Base-by-base conservation (phyloP, 2,888 invertebrate genomes). In the Griposia aprilina region DNA sequence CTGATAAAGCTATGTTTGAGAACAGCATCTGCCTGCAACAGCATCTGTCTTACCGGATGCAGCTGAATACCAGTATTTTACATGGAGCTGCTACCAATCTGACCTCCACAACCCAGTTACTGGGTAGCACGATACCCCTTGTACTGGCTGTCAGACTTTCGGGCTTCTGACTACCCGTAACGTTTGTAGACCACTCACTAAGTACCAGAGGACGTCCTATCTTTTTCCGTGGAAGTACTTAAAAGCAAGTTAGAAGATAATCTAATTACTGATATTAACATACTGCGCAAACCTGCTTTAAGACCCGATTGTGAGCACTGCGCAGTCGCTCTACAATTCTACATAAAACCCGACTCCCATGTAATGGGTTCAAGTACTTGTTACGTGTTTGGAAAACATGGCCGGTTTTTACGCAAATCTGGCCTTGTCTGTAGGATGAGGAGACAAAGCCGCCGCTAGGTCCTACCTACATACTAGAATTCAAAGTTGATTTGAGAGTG, bases 271-370 rank as follows among this genome's bases (percentile, higher is more conserved):
- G 30, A 80, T 80, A 80, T 48, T 52, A 80, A 59, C 30, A 45
- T 26, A 78, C 36, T 26, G 70, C 36, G 55, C 15, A 36, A 70
- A 78, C 78, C 55, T 55, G 78, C 36, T 20, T 13, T 10, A 17
- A 23, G 36, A 30, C n/a, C 17, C 26, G 63, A 75, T 23, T 50
- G 48, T 36, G 3, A 41, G 13, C 23, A 55, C 10, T 36, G 20
- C 26, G n/a, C 45, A 52, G 36, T 36, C 48, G 81, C 15, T 79
- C 81, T 66, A 79, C 36, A 26, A 74, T 11, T 79, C 81, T 66
- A 79, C 36, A 26, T 79, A 74, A 81, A 79, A 79, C 81, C 52
- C 60, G 79, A 74, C 17, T 1, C 13, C 4, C n/a, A 26, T 59
- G 2, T 55, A 79, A 66, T 74, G 45, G 36, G 13, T 36, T 23